A percentile compares a stretch with the other conserved stretches of the same genome.
These are phyloP conservation scores for Epizoanthus illoricatus DNA, from an alignment of 92 coral and sea anemone species.

Conservation along the genomic window DNA sequence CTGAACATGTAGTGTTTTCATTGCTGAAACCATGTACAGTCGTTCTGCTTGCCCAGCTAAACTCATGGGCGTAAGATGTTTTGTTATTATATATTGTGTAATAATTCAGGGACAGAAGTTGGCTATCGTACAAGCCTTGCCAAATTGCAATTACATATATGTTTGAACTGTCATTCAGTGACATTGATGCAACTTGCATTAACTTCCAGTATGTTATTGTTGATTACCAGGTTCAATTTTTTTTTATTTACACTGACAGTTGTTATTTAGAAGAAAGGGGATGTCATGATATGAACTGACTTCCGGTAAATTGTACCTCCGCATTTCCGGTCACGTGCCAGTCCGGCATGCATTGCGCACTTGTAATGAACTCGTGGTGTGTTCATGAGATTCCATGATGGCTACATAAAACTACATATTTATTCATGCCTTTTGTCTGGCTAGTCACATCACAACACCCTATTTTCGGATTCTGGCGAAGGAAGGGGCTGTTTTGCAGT, in stretches of 20 bases:
- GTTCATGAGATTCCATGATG: no score
- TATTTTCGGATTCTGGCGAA: no score
- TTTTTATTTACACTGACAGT: background rate
- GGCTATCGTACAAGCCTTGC: background rate
- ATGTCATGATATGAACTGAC: background rate
- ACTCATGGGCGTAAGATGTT: background rate
- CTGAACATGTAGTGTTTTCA: no score
- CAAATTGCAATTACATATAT: background rate
- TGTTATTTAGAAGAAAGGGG: background rate
- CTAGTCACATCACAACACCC: no score
- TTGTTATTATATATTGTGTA: background rate
- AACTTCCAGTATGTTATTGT: background rate
- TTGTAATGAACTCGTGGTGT: no score
- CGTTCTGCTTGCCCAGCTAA: background rate
- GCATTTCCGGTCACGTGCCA: background rate
- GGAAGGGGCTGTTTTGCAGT: no score
- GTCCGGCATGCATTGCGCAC: background rate
- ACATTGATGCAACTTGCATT: background rate
- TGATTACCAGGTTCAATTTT: background rate
- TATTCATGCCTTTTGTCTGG: no score
- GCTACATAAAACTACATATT: no score
- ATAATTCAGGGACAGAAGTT: background rate
- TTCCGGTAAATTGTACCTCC: background rate
- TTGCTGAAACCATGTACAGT: background rate
- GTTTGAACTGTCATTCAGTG: background rate